Base-by-base conservation (phyloP, 2,113 vertebrate species). In the Paraplagusia blochii region DNA sequence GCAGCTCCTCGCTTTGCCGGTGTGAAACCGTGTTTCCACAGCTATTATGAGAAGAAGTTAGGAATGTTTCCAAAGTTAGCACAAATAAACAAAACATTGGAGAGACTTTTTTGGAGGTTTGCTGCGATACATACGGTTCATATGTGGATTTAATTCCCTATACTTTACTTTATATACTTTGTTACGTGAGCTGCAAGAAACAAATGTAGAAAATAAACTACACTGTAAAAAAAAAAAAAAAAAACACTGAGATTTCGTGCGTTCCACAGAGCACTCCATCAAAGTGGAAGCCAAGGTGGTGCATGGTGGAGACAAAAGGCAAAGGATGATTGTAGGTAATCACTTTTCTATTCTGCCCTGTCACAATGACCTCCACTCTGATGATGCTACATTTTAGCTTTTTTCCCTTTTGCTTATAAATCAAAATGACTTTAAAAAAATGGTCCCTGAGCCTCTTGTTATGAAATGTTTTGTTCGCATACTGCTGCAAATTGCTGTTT, bases 241-340 rank as follows among this genome's bases (percentile, higher is more conserved):
- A 56, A 66, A 54, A 67, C 72, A 56, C 36, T 77, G 50, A 4
- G 22, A 64, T 69, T 78, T 66, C 35, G 67, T 63, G 1, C 64
- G 66, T 69, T 81, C 71, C 69, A 82, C 76, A 52, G 46, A 79
- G 61, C 44, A 6, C 50, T 61, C 77, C 83, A 80, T 72, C 81
- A 63, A 78, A 76, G 63, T 44, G 52, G 44, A 53, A 62, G 63
- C 67, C 62, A 76, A 53, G 72, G 74, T 59, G 69, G 65, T 70
- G 77, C 70, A 1, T 38, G 45, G 66, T 29, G 43, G 7, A 69
- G 73, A 76, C 63, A 79, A 79, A 72, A 82, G 70, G 76, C 70
- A 51, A 53, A 48, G 44, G 70, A 83, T 85, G 80, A 86, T 86
- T 88, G 70, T 80, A 67, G 74, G 74, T 63, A 77, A 72, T 83